Percentiles rank a stretch among this genome's conserved stretches.
These are phyloP conservation scores for Mechanitis messenoides DNA, from an alignment of 2,888 invertebrate species.

Conservation along the genomic window DNA sequence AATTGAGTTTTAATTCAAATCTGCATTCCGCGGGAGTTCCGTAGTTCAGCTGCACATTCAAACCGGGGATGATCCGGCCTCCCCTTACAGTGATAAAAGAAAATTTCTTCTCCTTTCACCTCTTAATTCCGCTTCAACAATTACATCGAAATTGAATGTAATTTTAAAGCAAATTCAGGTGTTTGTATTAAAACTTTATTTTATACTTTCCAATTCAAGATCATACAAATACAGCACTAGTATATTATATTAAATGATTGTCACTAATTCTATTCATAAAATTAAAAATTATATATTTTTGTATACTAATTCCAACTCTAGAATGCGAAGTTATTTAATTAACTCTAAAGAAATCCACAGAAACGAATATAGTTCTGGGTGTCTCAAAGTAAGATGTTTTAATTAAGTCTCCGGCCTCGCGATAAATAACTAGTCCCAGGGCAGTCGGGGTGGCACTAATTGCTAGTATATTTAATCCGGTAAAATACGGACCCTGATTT, in stretches of 20 bases:
- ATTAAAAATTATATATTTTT: neutral
- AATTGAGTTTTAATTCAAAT: conserved; percentile 62
- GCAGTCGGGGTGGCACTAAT: conserved; percentile 65
- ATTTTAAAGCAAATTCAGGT: conserved; percentile 1
- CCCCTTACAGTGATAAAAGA: conserved; percentile 59
- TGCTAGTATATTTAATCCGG: conserved; percentile 74
- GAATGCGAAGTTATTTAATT: conserved; percentile 46
- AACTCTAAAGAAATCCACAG: conserved; percentile 48
- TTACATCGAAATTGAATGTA: conserved; percentile 1
- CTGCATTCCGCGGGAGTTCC: conserved; percentile 51
- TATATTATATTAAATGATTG: too few species aligned
- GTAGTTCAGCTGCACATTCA: conserved; percentile 53
- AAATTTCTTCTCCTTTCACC: conserved; percentile 45
- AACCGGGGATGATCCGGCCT: conserved; percentile 47
- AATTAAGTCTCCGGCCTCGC: conserved; percentile 73
- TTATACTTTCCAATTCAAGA: too few species aligned
- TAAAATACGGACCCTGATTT: conserved; percentile 72
- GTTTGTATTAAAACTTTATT: too few species aligned
- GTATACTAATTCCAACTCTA: conserved; percentile 7
- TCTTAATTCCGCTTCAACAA: conserved; percentile 20
- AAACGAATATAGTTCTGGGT: conserved; percentile 47
- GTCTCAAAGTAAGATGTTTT: conserved; percentile 72
- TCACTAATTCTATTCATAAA: neutral
- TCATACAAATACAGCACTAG: too few species aligned
- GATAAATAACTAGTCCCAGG: conserved; percentile 67